Evolutionary conservation across 2,113 vertebrate genomes (phyloP), one percentile per base, ranked within the genome.

Genomic region (Fukomys damarensis): DNA sequence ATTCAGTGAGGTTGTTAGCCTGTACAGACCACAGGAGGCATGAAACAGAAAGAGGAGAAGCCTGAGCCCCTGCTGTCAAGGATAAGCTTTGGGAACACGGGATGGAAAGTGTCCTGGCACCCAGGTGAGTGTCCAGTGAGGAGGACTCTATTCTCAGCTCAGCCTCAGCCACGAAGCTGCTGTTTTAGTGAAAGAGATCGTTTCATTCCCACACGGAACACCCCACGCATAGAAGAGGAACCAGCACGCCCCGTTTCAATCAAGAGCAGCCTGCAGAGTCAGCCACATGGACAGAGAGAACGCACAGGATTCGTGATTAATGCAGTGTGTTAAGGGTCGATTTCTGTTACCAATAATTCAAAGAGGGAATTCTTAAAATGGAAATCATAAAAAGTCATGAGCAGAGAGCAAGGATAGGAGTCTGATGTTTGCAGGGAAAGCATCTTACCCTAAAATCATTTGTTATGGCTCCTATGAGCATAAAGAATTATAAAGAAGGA

Each of bases 1-100:
- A 89, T 24, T 89, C 32, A 43, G n/a, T 68, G 49, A 96, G 86
- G 82, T 77, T 82, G 92, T 91, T 89, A 97, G 72, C 88, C 65
- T 63, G 63, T 30, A 32, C 24, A 72, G 26, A 49, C 63, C 30
- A 8, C 2, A 70, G 83, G 58, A 80, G 43, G 10, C 85, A 84
- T 59, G 58, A 49, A 58, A 54, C 16, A 30, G 65, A 32, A 46
- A 66, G 93, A 68, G 49, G 49, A 76, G 19, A 93, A 19, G 89
- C 79, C 68, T 17, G 20, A 81, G 66, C 43, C 54, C 91, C 82
- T 91, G 41, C 49, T 70, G 35, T 91, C 41, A 35, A 82, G 86
- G 86, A 8, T 63, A 30, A 91, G 74, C 79, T 91, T 95, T 91
- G 63, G 86, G 61, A 66, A 80, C 43, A 13, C 35, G 16, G 20